Percentiles rank a stretch among this genome's conserved stretches.
These are phyloP conservation scores for Equus przewalskii DNA, from an alignment of 2,113 vertebrate species.

Conservation along the genomic window DNA sequence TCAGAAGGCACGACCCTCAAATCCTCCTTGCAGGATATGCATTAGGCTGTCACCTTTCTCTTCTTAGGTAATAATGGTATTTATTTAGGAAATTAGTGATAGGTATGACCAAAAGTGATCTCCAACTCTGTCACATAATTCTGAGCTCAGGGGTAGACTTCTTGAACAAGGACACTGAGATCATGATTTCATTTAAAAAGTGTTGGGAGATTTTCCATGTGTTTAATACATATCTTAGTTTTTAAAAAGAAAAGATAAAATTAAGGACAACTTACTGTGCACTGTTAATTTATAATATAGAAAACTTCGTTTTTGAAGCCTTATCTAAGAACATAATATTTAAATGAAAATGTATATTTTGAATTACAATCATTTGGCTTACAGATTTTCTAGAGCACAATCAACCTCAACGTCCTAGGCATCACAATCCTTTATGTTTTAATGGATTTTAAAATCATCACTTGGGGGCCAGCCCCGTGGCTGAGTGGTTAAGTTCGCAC, in stretches of 20 bases:
- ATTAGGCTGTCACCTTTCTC: not conserved
- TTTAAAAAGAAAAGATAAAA: not conserved
- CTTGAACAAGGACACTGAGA: not conserved
- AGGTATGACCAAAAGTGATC: not conserved
- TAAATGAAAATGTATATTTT: constrained; percentile 39
- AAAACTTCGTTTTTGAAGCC: not conserved
- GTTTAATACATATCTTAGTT: not conserved
- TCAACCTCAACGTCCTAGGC: not conserved
- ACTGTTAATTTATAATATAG: not conserved
- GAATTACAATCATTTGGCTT: constrained; percentile 2
- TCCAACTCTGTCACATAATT: not conserved
- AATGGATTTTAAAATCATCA: constrained; percentile 10
- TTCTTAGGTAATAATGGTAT: not conserved
- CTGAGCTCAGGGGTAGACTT: not conserved
- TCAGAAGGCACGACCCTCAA: not conserved
- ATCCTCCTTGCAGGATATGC: not conserved
- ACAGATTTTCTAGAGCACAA: not conserved
- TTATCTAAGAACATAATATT: not conserved
- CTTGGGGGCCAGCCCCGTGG: not conserved
- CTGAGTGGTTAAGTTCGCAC: too few species aligned
- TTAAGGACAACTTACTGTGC: not conserved
- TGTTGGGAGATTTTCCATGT: not conserved
- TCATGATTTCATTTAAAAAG: not conserved
- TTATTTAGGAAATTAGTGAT: not conserved
- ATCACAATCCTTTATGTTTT: not conserved